Evolutionary conservation across 92 coral and sea anemone genomes (phyloP).

Genomic region (Desmophyllum pertusum): DNA sequence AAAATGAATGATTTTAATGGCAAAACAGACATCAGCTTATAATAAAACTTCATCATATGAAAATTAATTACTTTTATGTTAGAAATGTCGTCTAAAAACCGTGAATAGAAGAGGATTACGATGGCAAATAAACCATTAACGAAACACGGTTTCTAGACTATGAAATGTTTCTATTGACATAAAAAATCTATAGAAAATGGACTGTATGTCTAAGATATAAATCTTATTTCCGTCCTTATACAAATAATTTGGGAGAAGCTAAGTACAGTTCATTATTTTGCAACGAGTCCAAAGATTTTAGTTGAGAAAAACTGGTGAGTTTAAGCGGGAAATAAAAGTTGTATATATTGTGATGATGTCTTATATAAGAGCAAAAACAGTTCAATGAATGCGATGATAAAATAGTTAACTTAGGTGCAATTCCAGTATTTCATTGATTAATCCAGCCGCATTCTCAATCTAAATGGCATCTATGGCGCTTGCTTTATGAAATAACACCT

Average conservation of each 20-base stretch:
- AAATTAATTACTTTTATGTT: conserved; percentile 28
- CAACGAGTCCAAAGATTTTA: neutral
- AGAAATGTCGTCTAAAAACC: neutral
- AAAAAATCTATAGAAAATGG: neutral
- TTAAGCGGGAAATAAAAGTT: neutral
- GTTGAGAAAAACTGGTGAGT: neutral
- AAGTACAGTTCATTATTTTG: conserved; percentile 1
- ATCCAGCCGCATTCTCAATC: neutral
- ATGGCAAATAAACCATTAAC: neutral
- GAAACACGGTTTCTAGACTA: neutral
- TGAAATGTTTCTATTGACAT: neutral
- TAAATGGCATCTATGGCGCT: neutral
- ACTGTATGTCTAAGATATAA: conserved; percentile 11
- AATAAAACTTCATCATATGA: conserved; percentile 15
- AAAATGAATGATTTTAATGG: conserved; percentile 25
- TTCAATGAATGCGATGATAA: neutral
- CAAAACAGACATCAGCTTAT: neutral
- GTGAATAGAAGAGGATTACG: neutral
- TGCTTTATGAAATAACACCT: neutral
- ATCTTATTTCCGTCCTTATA: conserved; percentile 24
- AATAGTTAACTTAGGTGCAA: neutral
- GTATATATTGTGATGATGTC: neutral
- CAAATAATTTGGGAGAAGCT: conserved; percentile 6
- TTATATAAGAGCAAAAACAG: neutral
- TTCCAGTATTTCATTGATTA: neutral